These are phyloP conservation scores for Anorthoa munda DNA, from an alignment of 2,888 invertebrate species.

Conservation along the genomic window DNA sequence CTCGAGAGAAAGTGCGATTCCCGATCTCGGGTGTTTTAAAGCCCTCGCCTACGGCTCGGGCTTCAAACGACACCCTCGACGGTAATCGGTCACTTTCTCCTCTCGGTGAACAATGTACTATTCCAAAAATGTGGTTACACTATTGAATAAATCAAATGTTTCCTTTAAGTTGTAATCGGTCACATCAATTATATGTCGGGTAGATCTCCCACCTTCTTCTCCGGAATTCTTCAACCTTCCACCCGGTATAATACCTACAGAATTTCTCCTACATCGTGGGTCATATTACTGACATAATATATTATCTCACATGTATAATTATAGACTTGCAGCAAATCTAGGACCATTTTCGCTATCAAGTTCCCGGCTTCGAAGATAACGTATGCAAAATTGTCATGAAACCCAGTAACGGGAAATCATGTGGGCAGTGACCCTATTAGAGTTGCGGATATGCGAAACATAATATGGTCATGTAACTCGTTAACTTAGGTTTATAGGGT, in stretches of 20 bases:
- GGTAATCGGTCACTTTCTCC: too few relatives aligned
- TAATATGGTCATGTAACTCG: conserved; percentile 27
- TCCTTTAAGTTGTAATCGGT: not conserved
- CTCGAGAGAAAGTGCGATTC: too few relatives aligned
- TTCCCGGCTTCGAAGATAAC: conserved; percentile 55
- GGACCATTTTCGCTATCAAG: conserved; percentile 42
- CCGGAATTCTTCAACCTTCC: not conserved
- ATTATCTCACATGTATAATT: conserved; percentile 26
- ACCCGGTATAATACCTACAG: not conserved
- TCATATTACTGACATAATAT: not conserved
- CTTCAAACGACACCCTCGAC: too few relatives aligned
- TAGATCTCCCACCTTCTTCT: not conserved
- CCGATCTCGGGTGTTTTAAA: too few relatives aligned
- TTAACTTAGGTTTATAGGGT: conserved; percentile 16
- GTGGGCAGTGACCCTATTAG: conserved; percentile 64
- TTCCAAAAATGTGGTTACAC: too few relatives aligned
- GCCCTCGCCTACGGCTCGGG: too few relatives aligned
- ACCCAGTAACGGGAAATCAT: conserved; percentile 59
- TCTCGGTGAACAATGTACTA: too few relatives aligned
- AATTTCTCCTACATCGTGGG: not conserved
- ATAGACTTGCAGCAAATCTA: conserved; percentile 37
- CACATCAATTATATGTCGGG: too few relatives aligned
- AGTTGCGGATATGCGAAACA: conserved; percentile 43
- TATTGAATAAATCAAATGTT: too few relatives aligned
- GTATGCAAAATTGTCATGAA: conserved; percentile 55